A percentile compares a stretch with the other conserved stretches of the same genome.
phyloP scores from a whole-genome alignment of 2,113 vertebrate genomes.

The Forbesichthys agassizii region DNA sequence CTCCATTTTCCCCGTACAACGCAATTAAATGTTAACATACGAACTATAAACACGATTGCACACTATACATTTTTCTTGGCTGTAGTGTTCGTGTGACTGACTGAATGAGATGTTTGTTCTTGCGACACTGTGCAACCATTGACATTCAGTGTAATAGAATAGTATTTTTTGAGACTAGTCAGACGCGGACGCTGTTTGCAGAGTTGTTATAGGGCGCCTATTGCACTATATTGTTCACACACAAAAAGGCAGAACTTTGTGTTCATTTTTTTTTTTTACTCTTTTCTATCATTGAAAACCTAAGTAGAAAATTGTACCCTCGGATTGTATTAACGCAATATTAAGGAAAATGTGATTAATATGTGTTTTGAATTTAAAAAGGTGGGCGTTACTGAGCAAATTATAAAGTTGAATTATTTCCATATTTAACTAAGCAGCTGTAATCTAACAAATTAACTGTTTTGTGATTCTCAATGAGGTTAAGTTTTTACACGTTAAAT shows the following conservation, averaged over 20 bases:
- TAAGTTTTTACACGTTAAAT: too few species aligned
- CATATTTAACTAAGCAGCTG: not conserved
- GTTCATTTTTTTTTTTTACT: too few species aligned
- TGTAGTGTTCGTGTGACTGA: constrained; percentile 8
- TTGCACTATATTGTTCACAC: not conserved
- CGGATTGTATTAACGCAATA: not conserved
- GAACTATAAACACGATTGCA: not conserved
- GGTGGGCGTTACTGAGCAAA: not conserved
- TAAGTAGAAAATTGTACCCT: not conserved
- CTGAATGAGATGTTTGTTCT: not conserved
- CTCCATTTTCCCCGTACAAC: constrained; percentile 25
- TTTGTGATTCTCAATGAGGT: not conserved
- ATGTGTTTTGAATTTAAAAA: not conserved
- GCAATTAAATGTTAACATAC: constrained; percentile 2
- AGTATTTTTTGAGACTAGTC: not conserved
- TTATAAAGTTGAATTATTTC: not conserved
- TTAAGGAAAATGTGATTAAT: not conserved
- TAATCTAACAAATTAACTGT: not conserved
- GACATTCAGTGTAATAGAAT: too few species aligned
- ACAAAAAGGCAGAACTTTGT: not conserved
- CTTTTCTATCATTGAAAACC: too few species aligned
- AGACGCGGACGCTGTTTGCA: not conserved
- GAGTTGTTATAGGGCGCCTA: not conserved
- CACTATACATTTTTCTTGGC: not conserved
- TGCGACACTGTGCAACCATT: not conserved